Evolutionary conservation across 1,140 invertebrate genomes (phyloP).

Genomic region (Latrodectus geometricus): DNA sequence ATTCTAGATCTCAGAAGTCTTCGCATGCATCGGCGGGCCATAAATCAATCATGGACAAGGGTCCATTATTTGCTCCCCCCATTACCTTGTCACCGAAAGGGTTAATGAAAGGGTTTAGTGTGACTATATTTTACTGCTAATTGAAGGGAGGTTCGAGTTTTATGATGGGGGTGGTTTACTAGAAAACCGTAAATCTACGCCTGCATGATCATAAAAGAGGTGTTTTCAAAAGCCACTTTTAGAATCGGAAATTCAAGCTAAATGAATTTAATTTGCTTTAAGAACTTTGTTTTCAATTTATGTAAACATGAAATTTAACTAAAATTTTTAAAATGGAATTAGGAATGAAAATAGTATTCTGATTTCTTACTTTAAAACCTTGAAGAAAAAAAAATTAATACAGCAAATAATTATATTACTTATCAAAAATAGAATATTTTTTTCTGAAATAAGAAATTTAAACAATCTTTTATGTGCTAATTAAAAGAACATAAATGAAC

Average conservation of each 20-base stretch:
- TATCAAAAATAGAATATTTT: no score
- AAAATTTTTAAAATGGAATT: no score
- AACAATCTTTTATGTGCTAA: no score
- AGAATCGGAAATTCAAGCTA: background rate
- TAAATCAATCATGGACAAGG: background rate
- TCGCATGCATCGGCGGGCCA: background rate
- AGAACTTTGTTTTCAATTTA: no score
- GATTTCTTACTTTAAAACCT: no score
- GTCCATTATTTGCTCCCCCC: background rate
- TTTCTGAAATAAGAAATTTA: no score
- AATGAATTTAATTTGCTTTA: no score
- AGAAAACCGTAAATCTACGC: background rate
- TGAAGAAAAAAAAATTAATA: no score
- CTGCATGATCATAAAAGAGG: background rate
- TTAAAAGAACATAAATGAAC: no score
- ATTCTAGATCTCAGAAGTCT: background rate
- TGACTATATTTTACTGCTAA: background rate
- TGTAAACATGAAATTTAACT: no score
- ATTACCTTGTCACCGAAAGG: background rate
- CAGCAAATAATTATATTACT: no score
- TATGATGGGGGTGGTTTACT: background rate
- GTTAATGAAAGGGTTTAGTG: background rate
- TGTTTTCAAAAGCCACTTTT: background rate
- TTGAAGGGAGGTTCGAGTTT: background rate
- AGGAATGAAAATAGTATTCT: no score